These are phyloP conservation scores for Cheilosia impressa DNA, from an alignment of 2,888 invertebrate species.

Conservation along the genomic window DNA sequence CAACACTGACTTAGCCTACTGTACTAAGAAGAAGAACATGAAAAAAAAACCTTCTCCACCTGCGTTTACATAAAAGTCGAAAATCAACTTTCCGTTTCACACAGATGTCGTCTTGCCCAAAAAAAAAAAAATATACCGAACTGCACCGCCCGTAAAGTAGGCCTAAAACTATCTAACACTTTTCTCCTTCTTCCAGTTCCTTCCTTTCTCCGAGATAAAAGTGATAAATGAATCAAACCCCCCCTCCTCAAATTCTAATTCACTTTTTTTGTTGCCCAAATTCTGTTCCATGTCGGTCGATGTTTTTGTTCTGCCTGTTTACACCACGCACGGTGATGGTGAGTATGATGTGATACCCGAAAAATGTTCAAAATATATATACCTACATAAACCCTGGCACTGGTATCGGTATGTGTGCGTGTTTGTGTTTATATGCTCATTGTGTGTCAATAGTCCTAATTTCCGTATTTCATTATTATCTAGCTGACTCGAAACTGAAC, in stretches of 20 bases:
- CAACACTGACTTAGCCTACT: conserved; percentile 8
- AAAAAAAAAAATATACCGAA: neutral
- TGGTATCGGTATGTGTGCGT: conserved; percentile 1
- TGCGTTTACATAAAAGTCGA: conserved; percentile 48
- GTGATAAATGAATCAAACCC: conserved; percentile 34
- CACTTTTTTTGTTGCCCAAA: conserved; percentile 50
- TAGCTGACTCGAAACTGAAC: neutral
- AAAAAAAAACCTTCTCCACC: conserved; percentile 1
- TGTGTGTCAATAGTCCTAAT: conserved; percentile 73
- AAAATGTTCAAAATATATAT: conserved; percentile 22
- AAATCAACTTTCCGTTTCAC: conserved; percentile 71
- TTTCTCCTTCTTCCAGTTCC: neutral
- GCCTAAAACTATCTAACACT: conserved; percentile 49
- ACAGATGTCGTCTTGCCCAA: conserved; percentile 31
- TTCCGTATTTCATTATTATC: conserved; percentile 59
- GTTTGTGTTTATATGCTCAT: conserved; percentile 10
- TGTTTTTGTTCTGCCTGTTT: neutral
- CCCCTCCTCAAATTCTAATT: conserved; percentile 52
- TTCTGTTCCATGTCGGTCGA: no score
- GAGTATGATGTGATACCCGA: conserved; percentile 16
- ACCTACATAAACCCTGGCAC: neutral
- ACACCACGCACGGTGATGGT: neutral
- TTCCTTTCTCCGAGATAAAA: conserved; percentile 5
- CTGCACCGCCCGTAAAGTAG: conserved; percentile 49
- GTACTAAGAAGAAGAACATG: neutral